Evolutionary conservation across 2,888 invertebrate genomes (phyloP), one percentile per base, ranked within the genome.

Genomic region (Cacoxenus indagator): DNA sequence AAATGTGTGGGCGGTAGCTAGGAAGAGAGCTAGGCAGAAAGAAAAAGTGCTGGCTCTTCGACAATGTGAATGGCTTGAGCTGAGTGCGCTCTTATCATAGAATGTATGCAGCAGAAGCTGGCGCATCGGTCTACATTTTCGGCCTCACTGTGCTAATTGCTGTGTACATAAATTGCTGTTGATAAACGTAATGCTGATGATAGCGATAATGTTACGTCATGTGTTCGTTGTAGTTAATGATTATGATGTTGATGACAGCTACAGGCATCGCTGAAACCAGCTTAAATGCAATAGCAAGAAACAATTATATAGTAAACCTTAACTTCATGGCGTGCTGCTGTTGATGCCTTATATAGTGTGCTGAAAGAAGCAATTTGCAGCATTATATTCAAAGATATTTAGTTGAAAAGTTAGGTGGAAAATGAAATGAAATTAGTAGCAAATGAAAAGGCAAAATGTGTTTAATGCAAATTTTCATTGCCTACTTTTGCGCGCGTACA

Each of bases 231-330:
- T 27, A 19, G 14, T 6, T 55, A n/a, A n/a, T 55, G 55, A n/a
- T 55, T 26, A 55, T 26, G 27, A 55, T 55, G 55, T n/a, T 55
- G 55, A 55, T 27, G 55, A 55, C 55, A 55, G 55, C 27, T 9
- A 55, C 55, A 55, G 26, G 26, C 37, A 37, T 2, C 37, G 37
- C 37, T 37, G 37, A n/a, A n/a, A n/a, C 14, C 19, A 51, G 27
- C 1, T 5, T 9, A 55, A 55, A 9, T n/a, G 14, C 55, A 55
- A 48, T 48, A n/a, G n/a, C n/a, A n/a, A n/a, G n/a, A n/a, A n/a
- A n/a, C n/a, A n/a, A n/a, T n/a, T n/a, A n/a, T n/a, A n/a, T 48
- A 48, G 48, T 48, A 6, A 48, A 48, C 48, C 26, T 26, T 24
- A n/a, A 55, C n/a, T 11, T 19, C 55, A 55, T 11, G 27, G n/a